Base-by-base conservation (phyloP, 2,797 vertebrate species). In the Pangasius larnaudii region DNA sequence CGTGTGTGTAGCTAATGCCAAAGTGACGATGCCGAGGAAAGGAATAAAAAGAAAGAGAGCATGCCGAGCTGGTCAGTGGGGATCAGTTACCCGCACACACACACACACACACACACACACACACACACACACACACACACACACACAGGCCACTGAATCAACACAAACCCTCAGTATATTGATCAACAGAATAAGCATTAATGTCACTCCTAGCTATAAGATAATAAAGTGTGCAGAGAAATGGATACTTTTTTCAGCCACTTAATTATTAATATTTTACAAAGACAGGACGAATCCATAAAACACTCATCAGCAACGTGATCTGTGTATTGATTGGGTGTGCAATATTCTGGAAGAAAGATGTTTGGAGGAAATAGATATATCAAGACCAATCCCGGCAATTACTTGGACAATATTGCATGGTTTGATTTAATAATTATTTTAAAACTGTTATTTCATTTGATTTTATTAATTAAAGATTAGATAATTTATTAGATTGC, bases 271-370 rank as follows among this genome's bases (percentile, higher is more conserved):
- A 90, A 92, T 90, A 85, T 90, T 91, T 88, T 90, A 88, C 90
- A 89, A 85, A 65, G 88, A 88, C 90, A 90, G 91, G 85, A 92
- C 90, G 90, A 88, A 91, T 93, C 92, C 90, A 85, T 33, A 83
- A 92, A 91, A 91, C 92, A 90, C 92, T 93, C 92, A 71, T 90
- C 86, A 85, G 92, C 90, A 94, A 93, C 80, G 74, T 89, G 91
- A 95, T 92, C 87, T 53, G 22, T 24, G 16, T 90, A 93, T 92
- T 91, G 93, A 94, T 89, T 51, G 42, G n/a, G 88, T 89, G 30
- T 87, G 69, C 79, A 84, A 87, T 90, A 79, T 90, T 88, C 46
- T 84, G 36, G 39, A 42, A 63, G 80, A 82, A 82, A 46, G 59
- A 82, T 53, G 30, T 69, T 67, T 24, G 11, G 9, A 69, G 46